Evolutionary conservation across 1,140 invertebrate genomes (phyloP).

Genomic region (Druon quercuslanigerum): DNA sequence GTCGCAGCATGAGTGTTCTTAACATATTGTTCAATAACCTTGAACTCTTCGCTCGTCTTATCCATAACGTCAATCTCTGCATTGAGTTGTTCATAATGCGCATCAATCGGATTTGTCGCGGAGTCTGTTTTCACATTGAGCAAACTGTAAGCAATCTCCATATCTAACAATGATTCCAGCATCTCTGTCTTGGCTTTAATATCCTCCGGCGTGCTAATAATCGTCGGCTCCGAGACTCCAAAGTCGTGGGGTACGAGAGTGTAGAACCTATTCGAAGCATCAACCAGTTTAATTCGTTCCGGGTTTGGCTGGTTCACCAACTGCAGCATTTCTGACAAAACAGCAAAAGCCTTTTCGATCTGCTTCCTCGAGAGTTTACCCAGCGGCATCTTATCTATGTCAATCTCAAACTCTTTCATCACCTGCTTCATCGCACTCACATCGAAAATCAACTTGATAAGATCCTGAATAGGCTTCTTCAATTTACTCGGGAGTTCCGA

Average conservation of each 20-base stretch:
- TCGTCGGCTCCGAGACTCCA: conserved; percentile 87
- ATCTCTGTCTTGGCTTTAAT: conserved; percentile 92
- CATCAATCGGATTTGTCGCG: conserved; percentile 84
- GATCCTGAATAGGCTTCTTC: conserved; percentile 84
- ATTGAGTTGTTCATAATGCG: conserved; percentile 93
- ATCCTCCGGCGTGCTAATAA: conserved; percentile 85
- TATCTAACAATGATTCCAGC: conserved; percentile 94
- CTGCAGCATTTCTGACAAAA: conserved; percentile 87
- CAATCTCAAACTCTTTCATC: conserved; percentile 96
- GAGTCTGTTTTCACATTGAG: conserved; percentile 79
- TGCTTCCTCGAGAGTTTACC: conserved; percentile 96
- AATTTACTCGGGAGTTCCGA: conserved; percentile 81
- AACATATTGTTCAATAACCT: conserved; percentile 86
- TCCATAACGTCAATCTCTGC: conserved; percentile 87
- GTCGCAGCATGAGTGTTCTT: conserved; percentile 92
- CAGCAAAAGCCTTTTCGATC: conserved; percentile 89
- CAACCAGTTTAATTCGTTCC: conserved; percentile 80
- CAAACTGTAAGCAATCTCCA: conserved; percentile 95
- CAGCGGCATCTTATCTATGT: conserved; percentile 97
- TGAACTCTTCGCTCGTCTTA: conserved; percentile 84
- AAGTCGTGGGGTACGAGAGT: conserved; percentile 97
- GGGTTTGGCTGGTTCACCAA: conserved; percentile 77
- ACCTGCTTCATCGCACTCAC: conserved; percentile 93
- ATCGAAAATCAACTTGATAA: conserved; percentile 94
- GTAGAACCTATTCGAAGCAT: conserved; percentile 94